Evolutionary conservation across 2,888 invertebrate genomes (phyloP), one percentile per base, ranked within the genome.

Genomic region (Xanthorhoe designata): DNA sequence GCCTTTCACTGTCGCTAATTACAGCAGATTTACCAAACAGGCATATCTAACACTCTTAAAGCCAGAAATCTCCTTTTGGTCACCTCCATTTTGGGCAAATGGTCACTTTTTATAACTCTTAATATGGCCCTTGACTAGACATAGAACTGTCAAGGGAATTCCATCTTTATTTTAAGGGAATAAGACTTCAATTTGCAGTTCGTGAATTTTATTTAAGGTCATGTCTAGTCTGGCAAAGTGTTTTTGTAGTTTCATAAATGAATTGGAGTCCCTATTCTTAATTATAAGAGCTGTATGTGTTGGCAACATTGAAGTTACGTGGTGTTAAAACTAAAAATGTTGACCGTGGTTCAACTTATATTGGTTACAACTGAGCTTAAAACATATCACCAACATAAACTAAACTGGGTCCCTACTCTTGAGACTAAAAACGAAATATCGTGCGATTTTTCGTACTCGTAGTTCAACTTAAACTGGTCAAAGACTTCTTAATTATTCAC

Each of bases 1-100:
- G 24, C 63, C 65, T 66, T 66, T 64, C 66, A 56, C 61, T 66
- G 51, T 32, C 54, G 53, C 51, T 51, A 51, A 51, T 51, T 51
- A 51, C 19, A 51, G 24, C 51, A 24, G 19, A 24, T 1, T n/a
- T 51, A 24, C 51, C 19, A 51, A 51, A 51, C 10, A 51, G 51
- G 51, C 51, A 51, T 51, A 51, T 51, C 51, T 51, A 24, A 19
- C 24, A 24, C 38, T 42, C n/a, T 51, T 51, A 51, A 13, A 24
- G 51, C 10, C 24, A 9, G 24, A 50, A 50, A 51, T 51, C 51
- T 51, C 3, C 19, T 51, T 51, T 51, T 51, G 51, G 18, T 51
- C 51, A 51, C 51, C 6, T 4, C 51, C 51, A 24, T 51, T 51
- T 51, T 51, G 51, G 51, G 51, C 13, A 24, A 51, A 19, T 19